Evolutionary conservation across 2,888 invertebrate genomes (phyloP).

Genomic region (Andricus curvator): DNA sequence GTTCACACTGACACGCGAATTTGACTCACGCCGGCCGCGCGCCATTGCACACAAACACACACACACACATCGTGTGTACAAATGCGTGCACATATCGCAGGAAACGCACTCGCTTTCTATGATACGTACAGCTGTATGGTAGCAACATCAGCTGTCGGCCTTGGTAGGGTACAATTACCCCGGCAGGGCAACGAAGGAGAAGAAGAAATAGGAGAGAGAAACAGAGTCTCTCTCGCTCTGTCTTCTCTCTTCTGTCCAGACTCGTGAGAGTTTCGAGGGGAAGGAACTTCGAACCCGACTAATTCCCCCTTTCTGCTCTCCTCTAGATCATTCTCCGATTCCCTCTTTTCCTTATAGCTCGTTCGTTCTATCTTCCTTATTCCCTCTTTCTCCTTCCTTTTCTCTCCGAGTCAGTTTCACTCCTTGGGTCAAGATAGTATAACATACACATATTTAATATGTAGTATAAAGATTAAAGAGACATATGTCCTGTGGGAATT

Average conservation of each 20-base stretch:
- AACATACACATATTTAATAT: no score
- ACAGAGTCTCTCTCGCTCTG: neutral
- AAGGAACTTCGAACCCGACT: slow-evolving; percentile 24
- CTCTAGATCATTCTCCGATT: slow-evolving; percentile 48
- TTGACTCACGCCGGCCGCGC: neutral
- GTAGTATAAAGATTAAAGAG: no score
- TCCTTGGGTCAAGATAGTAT: neutral
- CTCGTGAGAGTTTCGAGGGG: neutral
- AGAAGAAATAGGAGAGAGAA: slow-evolving; percentile 43
- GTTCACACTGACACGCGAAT: neutral
- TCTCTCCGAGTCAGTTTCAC: neutral
- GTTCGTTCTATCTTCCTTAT: slow-evolving; percentile 20
- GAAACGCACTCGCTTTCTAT: slow-evolving; percentile 1
- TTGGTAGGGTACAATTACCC: slow-evolving; percentile 78
- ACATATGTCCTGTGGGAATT: no score
- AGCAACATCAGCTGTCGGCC: slow-evolving; percentile 78
- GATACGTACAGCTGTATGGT: slow-evolving; percentile 50
- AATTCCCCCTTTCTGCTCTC: slow-evolving; percentile 1
- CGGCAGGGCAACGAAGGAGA: slow-evolving; percentile 54
- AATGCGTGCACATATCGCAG: neutral
- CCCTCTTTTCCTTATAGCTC: slow-evolving; percentile 46
- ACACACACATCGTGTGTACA: neutral
- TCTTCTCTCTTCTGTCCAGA: neutral
- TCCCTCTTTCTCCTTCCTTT: neutral
- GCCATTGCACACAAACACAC: neutral